phyloP scores from a whole-genome alignment of 2,113 vertebrate genomes.

The Bothrops jararaca region DNA sequence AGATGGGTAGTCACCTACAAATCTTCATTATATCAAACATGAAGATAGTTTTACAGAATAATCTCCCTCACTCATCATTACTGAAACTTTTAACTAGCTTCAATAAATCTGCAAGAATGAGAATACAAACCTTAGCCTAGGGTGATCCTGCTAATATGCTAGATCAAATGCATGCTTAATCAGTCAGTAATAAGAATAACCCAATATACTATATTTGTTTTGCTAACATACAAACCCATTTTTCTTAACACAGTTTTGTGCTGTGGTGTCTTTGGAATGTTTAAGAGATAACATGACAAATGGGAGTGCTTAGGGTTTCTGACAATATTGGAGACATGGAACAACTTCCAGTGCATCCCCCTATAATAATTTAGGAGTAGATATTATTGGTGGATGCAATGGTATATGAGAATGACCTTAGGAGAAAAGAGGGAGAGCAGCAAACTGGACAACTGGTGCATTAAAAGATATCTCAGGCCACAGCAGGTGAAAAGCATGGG shows the following conservation, averaged over 20 bases:
- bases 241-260: neutral
- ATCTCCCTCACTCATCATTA: neutral
- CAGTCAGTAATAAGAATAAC: neutral
- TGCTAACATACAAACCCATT: neutral
- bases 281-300: neutral
- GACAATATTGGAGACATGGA: neutral
- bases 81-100: neutral
- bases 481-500: neutral
- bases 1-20: neutral
- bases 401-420: neutral
- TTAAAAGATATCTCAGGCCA: neutral
- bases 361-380: neutral
- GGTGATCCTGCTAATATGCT: neutral
- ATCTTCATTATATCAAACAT: neutral
- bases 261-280: neutral
- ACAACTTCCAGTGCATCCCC: neutral
- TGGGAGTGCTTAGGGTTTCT: neutral
- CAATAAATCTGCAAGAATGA: neutral
- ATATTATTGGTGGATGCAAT: neutral
- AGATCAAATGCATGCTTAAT: neutral
- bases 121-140: neutral
- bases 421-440: neutral
- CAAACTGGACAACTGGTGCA: neutral
- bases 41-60: neutral
- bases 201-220: neutral